Base-by-base conservation (phyloP, 2,888 invertebrate species). In the Nomada ferruginata region DNA sequence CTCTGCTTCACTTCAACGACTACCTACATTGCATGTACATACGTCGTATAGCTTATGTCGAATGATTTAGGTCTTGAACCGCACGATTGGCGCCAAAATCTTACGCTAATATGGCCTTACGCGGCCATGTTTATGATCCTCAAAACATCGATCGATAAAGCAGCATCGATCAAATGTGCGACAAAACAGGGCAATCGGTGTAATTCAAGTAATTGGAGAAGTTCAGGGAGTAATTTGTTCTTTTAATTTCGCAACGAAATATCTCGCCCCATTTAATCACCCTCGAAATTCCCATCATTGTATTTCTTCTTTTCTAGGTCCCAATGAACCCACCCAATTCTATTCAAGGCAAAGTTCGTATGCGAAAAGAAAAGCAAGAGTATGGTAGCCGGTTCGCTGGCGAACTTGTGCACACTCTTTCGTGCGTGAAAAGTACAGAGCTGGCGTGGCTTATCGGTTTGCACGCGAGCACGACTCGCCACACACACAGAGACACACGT, bases 321-420 rank as follows among this genome's bases (percentile, higher is more conserved):
- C 26, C 13, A 50, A 20, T 72, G 47, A 55, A 74, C 29, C 52
- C 20, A 23, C 2, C 20, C 29, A 44, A 77, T 44, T 70, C 10
- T 52, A 77, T 47, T 65, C 10, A 0, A 61, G 26, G 13, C 2
- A 29, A 64, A 50, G 15, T 52, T 44, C 36, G 20, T 15, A 13
- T 13, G n/a, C 15, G 57, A 59, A 59, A 64, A 18, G 44, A 57
- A 57, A 44, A 36, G 71, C 11, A 29, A 13, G 15, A 61, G 13
- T 23, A 18, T 13, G 23, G 53, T 57, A 52, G 26, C 65, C 69
- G 65, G 65, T 79, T n/a, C n/a, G n/a, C n/a, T 44, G 13, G 18
- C 57, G 47, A 36, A 50, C 23, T 15, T 26, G 18, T 64, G 36
- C 13, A 52, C 52, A 18, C 44, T 61, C 18, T 26, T 44, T 52